Conservation (phyloP, 2,113 vertebrate genomes). For the Oncorhynchus gorbuscha region DNA sequence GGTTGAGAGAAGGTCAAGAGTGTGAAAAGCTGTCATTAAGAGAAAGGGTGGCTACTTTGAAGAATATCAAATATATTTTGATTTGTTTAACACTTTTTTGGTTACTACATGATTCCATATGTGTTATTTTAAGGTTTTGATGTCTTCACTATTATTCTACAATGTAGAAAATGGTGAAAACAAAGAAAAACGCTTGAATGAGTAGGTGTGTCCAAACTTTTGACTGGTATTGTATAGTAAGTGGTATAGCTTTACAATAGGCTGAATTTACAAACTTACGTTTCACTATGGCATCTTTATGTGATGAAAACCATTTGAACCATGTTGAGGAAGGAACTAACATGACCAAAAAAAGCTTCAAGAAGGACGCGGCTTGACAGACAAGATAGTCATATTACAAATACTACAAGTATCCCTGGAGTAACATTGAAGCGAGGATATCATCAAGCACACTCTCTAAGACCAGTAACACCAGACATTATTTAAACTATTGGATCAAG, state of each 20-base stretch:
- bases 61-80: no score
- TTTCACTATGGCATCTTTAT: not conserved
- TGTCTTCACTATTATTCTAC: no score
- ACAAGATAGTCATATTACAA: conserved; percentile 43
- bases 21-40: no score
- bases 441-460: not conserved
- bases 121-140: no score
- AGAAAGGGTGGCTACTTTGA: no score
- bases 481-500: not conserved
- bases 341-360: conserved; percentile 39
- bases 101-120: no score
- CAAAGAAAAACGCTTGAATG: no score
- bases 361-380: not conserved
- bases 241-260: no score
- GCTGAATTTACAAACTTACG: not conserved
- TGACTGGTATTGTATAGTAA: not conserved
- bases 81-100: no score
- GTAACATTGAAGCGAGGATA: not conserved
- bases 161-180: no score
- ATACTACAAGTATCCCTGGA: conserved; percentile 48
- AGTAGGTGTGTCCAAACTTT: no score
- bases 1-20: no score
- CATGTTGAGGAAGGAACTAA: not conserved
- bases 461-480: not conserved
- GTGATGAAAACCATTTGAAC: not conserved